These are phyloP conservation scores for Acanthopagrus latus DNA, from an alignment of 2,797 vertebrate species.

Conservation along the genomic window DNA sequence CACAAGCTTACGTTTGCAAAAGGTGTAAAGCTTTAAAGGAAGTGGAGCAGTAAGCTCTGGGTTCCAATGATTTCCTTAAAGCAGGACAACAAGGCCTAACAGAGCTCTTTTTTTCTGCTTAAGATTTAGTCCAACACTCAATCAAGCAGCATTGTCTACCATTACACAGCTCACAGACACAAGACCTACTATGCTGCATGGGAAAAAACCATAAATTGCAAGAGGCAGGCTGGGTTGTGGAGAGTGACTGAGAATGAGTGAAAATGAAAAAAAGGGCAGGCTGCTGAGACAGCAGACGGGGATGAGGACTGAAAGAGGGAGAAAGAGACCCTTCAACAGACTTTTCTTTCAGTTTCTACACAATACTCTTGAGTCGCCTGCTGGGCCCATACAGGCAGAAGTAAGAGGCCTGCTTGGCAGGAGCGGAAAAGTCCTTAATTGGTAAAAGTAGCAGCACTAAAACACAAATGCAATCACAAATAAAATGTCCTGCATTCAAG, in stretches of 20 bases:
- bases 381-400: constrained; percentile 82
- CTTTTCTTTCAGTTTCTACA: constrained; percentile 80
- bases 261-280: background rate
- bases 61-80: constrained; percentile 37
- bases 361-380: constrained; percentile 79
- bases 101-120: constrained; percentile 30
- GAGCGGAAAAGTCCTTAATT: constrained; percentile 9
- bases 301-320: constrained; percentile 60
- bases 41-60: constrained; percentile 25
- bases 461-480: background rate
- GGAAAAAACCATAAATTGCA: constrained; percentile 28
- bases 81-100: constrained; percentile 35
- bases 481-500: background rate
- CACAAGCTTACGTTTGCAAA: constrained; percentile 36
- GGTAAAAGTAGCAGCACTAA: background rate
- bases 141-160: constrained; percentile 33
- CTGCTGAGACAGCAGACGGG: constrained; percentile 45
- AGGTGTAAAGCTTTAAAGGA: constrained; percentile 33
- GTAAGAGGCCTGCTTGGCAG: constrained; percentile 69
- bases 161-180: constrained; percentile 14
- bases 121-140: constrained; percentile 26
- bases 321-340: constrained; percentile 76
- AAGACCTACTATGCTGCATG: constrained; percentile 13
- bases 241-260: constrained; percentile 37
- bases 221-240: constrained; percentile 16